Evolutionary conservation across 2,888 invertebrate genomes (phyloP).

Genomic region (Zaprionus bogoriensis): DNA sequence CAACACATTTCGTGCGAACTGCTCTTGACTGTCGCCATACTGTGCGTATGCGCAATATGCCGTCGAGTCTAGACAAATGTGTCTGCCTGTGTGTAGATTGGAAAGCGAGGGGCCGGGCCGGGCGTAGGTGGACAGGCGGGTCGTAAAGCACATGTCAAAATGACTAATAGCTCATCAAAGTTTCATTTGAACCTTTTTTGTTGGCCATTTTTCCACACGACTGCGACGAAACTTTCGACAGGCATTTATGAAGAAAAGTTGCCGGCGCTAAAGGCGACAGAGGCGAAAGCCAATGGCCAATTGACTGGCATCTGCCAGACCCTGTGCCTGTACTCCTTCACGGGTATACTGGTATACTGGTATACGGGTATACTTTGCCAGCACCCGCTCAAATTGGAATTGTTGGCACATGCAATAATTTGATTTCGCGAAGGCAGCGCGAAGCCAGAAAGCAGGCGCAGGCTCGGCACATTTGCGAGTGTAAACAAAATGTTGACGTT

Average conservation of each 20-base stretch:
- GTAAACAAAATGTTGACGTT: conserved; percentile 57
- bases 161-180: conserved; percentile 72
- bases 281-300: conserved; percentile 42
- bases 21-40: conserved; percentile 10
- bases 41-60: conserved; percentile 50
- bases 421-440: conserved; percentile 45
- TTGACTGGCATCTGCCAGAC: conserved; percentile 25
- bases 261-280: conserved; percentile 6
- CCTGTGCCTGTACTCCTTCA: neutral
- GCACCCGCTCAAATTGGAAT: conserved; percentile 54
- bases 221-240: conserved; percentile 53
- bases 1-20: conserved; percentile 3
- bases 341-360: neutral
- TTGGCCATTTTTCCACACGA: conserved; percentile 21
- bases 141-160: conserved; percentile 64
- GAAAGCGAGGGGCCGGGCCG: neutral
- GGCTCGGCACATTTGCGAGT: conserved; percentile 21
- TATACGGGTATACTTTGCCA: conserved; percentile 31
- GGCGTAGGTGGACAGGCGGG: neutral
- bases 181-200: conserved; percentile 59
- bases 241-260: conserved; percentile 44
- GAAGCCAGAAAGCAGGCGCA: neutral
- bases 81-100: neutral
- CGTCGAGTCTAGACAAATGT: conserved; percentile 43
- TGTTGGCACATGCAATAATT: conserved; percentile 74